Conservation (phyloP, 2,797 vertebrate species). For the Carapus acus region DNA sequence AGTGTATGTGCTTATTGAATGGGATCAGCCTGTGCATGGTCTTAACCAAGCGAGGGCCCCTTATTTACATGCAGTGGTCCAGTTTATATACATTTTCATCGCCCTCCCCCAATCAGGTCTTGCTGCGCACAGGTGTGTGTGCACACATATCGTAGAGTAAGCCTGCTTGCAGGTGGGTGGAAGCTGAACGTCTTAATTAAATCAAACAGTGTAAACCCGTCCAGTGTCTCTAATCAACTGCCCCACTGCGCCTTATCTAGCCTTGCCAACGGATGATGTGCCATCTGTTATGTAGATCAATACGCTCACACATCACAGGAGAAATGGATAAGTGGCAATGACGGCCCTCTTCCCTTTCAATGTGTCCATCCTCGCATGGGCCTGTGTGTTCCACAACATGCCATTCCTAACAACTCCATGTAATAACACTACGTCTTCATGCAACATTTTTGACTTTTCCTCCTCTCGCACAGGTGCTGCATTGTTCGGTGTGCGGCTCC, state of each 20-base stretch:
- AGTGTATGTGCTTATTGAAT: slow-evolving; percentile 59
- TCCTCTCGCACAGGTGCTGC: slow-evolving; percentile 75
- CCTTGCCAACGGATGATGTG: slow-evolving; percentile 71
- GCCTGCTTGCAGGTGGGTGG: slow-evolving; percentile 57
- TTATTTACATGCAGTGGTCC: slow-evolving; percentile 60
- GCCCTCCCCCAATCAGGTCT: slow-evolving; percentile 36
- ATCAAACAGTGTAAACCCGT: slow-evolving; percentile 77
- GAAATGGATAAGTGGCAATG: slow-evolving; percentile 74
- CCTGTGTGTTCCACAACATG: slow-evolving; percentile 55
- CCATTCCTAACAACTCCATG: background rate
- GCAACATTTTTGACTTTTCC: background rate
- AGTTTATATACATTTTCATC: slow-evolving; percentile 31
- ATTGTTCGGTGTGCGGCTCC: slow-evolving; percentile 92
- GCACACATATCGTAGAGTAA: slow-evolving; percentile 34
- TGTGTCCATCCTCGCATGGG: slow-evolving; percentile 47
- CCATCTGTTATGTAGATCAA: slow-evolving; percentile 77
- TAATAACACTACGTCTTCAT: too few relatives aligned
- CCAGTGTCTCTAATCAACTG: slow-evolving; percentile 75
- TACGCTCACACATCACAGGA: slow-evolving; percentile 73
- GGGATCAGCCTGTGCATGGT: slow-evolving; percentile 69
- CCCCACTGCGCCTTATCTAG: slow-evolving; percentile 73
- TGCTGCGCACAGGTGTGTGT: slow-evolving; percentile 55
- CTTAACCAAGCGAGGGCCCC: slow-evolving; percentile 58
- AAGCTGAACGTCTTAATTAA: slow-evolving; percentile 78
- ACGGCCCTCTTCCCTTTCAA: slow-evolving; percentile 50